These are phyloP conservation scores for Gallinago media DNA, from an alignment of 2,113 vertebrate genomes.

Conservation along the genomic window DNA sequence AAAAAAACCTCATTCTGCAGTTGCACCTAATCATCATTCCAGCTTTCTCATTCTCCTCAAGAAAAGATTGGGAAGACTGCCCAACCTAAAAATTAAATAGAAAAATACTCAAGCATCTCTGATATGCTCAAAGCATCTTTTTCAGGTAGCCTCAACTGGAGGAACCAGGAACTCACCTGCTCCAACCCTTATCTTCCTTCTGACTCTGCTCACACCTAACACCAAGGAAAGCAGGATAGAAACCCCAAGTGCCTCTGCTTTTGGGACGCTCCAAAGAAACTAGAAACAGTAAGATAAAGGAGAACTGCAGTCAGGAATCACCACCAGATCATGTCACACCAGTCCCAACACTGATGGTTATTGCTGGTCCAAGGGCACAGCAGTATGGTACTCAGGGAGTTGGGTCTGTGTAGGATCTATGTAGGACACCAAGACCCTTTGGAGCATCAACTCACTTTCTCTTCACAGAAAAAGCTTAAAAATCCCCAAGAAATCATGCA, in stretches of 20 bases:
- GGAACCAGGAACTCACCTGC: neutral
- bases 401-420: neutral
- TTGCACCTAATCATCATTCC: neutral
- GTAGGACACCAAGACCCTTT: neutral
- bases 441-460: neutral
- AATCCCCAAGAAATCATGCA: neutral
- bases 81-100: neutral
- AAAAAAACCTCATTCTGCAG: neutral
- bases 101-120: neutral
- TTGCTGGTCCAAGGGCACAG: neutral
- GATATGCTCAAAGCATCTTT: neutral
- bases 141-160: neutral
- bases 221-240: neutral
- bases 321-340: neutral
- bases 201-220: neutral
- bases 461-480: neutral
- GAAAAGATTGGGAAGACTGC: neutral
- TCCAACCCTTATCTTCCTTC: neutral
- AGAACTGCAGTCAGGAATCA: neutral
- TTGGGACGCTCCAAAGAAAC: neutral
- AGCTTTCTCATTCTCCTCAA: neutral
- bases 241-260: neutral
- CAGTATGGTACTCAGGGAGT: fast-evolving
- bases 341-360: neutral
- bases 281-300: neutral